Conservation (phyloP, 2,113 vertebrate species). For the Anguilla japonica region DNA sequence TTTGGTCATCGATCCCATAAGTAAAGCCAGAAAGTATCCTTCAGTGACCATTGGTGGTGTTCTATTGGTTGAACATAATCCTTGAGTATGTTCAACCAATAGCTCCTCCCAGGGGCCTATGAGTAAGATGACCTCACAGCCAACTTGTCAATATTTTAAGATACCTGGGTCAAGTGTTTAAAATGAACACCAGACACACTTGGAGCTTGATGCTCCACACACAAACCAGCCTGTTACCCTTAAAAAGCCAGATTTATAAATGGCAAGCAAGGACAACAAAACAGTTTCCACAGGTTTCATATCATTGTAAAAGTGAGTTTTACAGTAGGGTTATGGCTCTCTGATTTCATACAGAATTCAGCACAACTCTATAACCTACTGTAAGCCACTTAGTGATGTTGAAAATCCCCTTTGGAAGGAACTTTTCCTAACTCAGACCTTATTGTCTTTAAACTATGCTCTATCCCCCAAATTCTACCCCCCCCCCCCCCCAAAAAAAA, state of each 20-base stretch:
- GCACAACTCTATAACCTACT: background rate
- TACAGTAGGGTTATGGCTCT: background rate
- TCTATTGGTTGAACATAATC: too few species aligned
- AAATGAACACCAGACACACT: too few species aligned
- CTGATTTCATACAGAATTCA: background rate
- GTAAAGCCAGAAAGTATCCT: too few species aligned
- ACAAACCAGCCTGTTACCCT: background rate
- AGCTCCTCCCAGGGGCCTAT: too few species aligned
- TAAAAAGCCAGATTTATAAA: background rate
- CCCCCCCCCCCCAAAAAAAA: too few species aligned
- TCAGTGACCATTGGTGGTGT: too few species aligned
- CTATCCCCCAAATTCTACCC: background rate
- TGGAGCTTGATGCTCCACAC: too few species aligned
- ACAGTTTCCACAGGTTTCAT: background rate
- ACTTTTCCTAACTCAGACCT: background rate
- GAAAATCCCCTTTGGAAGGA: background rate
- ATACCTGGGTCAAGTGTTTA: too few species aligned
- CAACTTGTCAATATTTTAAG: too few species aligned
- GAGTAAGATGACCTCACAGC: too few species aligned
- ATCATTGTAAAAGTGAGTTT: background rate
- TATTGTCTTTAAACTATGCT: background rate
- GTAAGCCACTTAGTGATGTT: background rate
- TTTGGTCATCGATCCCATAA: too few species aligned
- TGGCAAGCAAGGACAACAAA: background rate
- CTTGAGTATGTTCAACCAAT: too few species aligned